phyloP scores from a whole-genome alignment of 1,140 invertebrate species.

The Drepana arcuata region DNA sequence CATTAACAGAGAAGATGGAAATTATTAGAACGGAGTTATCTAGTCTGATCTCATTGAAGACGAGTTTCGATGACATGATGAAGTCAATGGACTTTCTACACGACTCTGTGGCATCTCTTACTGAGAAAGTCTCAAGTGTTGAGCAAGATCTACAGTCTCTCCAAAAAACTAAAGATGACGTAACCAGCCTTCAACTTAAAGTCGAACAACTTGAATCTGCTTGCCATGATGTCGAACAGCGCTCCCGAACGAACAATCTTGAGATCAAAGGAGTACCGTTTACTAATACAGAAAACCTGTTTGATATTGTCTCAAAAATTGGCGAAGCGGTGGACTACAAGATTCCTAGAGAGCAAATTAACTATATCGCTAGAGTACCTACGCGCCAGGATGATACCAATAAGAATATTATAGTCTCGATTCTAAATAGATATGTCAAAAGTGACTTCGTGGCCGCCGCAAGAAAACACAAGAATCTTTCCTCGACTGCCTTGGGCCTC shows the following conservation, averaged over 20 bases:
- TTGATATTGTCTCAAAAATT: slow-evolving; percentile 6
- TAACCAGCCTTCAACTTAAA: background rate
- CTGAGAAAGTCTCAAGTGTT: background rate
- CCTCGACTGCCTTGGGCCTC: slow-evolving; percentile 6
- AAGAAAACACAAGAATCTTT: slow-evolving; percentile 3
- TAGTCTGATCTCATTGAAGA: background rate
- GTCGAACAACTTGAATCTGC: background rate
- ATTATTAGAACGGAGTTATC: background rate
- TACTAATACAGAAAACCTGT: slow-evolving; percentile 7
- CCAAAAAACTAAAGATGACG: background rate
- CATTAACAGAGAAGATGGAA: background rate
- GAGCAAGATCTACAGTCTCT: background rate
- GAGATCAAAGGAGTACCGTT: slow-evolving; percentile 11
- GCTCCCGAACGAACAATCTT: slow-evolving; percentile 12
- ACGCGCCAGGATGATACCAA: slow-evolving; percentile 6
- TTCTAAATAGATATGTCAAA: slow-evolving; percentile 10
- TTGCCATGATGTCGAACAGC: background rate
- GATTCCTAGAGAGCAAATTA: slow-evolving; percentile 10
- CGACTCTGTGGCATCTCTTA: background rate
- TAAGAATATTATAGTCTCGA: slow-evolving; percentile 10
- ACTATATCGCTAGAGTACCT: slow-evolving; percentile 11
- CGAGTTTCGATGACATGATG: background rate
- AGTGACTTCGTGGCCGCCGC: slow-evolving; percentile 7
- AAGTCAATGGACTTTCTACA: background rate
- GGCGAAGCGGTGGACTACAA: slow-evolving; percentile 2